phyloP scores from a whole-genome alignment of 2,113 vertebrate species.

The Haplochromis vanheusdeni region DNA sequence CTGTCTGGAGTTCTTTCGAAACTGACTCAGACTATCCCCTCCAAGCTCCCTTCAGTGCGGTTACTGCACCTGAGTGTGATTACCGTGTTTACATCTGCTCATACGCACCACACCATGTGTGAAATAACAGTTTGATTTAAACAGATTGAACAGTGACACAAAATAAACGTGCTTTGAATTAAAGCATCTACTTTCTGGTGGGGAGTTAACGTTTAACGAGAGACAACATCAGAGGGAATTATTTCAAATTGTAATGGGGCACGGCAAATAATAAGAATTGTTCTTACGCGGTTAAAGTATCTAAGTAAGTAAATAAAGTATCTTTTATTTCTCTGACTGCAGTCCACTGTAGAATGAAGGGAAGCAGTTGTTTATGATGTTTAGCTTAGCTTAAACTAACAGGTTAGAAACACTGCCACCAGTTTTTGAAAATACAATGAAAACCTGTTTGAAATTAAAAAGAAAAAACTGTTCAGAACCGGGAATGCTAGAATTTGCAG shows the following conservation, averaged over 20 bases:
- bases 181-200: background rate
- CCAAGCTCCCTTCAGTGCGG: rapidly evolving
- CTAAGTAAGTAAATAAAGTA: background rate
- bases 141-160: background rate
- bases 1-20: background rate
- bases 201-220: background rate
- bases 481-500: background rate
- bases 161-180: background rate
- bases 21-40: background rate
- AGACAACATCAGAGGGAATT: background rate
- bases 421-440: background rate
- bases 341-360: background rate
- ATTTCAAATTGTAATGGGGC: background rate
- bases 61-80: background rate
- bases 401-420: background rate
- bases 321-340: background rate
- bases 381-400: background rate
- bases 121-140: background rate
- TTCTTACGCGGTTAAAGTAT: background rate
- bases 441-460: rapidly evolving
- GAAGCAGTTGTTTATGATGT: background rate
- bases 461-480: background rate
- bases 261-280: background rate
- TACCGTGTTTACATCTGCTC: background rate
- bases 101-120: background rate